These are phyloP conservation scores for Tricholauxania praeusta DNA, from an alignment of 2,888 invertebrate species.

Conservation along the genomic window DNA sequence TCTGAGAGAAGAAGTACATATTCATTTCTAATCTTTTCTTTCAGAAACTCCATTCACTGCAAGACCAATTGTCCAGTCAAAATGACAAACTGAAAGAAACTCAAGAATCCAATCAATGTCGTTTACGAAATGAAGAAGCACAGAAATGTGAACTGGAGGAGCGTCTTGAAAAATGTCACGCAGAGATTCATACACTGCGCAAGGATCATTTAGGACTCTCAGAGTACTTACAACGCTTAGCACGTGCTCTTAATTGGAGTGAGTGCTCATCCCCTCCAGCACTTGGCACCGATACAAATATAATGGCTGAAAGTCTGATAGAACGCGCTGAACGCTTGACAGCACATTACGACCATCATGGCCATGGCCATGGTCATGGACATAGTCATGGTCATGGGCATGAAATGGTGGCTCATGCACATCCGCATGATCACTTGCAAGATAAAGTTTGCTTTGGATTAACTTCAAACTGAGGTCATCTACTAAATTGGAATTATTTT, in stretches of 20 bases:
- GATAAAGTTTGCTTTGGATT: slow-evolving; percentile 42
- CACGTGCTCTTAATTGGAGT: slow-evolving; percentile 76
- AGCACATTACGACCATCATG: slow-evolving; percentile 60
- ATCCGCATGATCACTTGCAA: slow-evolving; percentile 43
- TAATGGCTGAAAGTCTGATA: slow-evolving; percentile 80
- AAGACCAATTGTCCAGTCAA: slow-evolving; percentile 80
- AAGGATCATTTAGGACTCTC: slow-evolving; percentile 70
- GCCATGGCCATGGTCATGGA: slow-evolving; percentile 49
- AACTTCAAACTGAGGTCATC: slow-evolving; percentile 33
- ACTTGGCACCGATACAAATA: slow-evolving; percentile 64
- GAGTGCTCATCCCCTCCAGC: slow-evolving; percentile 65
- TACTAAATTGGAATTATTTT: background rate
- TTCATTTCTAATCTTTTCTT: background rate
- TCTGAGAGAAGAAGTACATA: background rate
- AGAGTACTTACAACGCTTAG: slow-evolving; percentile 85
- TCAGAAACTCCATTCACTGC: slow-evolving; percentile 81
- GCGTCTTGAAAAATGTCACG: slow-evolving; percentile 82
- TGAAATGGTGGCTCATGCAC: slow-evolving; percentile 22
- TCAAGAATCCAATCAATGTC: slow-evolving; percentile 75
- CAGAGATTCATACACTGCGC: slow-evolving; percentile 78
- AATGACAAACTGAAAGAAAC: slow-evolving; percentile 74
- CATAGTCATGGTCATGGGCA: slow-evolving; percentile 51
- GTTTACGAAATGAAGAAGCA: slow-evolving; percentile 73
- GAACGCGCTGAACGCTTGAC: slow-evolving; percentile 83
- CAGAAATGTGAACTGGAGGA: slow-evolving; percentile 81